phyloP scores from a whole-genome alignment of 1,140 invertebrate species.

The Drosophila funebris region DNA sequence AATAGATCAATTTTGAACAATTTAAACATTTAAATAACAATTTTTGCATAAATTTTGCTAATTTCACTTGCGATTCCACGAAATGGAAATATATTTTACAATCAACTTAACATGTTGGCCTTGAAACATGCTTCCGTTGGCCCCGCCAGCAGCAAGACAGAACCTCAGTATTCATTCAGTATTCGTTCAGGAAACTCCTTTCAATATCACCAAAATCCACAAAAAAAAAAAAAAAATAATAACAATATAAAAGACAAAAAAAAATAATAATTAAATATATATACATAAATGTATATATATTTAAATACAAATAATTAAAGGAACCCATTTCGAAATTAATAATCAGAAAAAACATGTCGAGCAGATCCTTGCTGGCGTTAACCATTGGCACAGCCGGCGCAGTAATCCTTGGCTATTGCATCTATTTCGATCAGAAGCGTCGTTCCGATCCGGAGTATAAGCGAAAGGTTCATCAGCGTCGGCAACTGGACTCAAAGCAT shows the following conservation, averaged over 20 bases:
- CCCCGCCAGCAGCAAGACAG: neutral
- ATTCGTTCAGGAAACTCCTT: neutral
- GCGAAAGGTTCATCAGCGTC: constrained; percentile 91
- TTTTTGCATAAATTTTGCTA: too few species aligned
- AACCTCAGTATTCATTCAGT: neutral
- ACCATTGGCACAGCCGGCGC: constrained; percentile 86
- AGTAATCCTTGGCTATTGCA: constrained; percentile 95
- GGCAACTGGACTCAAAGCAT: neutral
- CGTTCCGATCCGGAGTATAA: constrained; percentile 96
- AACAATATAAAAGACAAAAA: neutral
- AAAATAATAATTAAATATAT: neutral
- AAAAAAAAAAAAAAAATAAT: neutral
- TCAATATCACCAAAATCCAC: neutral
- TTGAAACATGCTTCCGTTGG: neutral
- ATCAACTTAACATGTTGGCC: neutral
- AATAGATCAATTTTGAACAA: too few species aligned
- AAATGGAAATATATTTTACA: too few species aligned
- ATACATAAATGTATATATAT: neutral
- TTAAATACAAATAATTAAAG: neutral
- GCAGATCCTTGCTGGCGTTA: neutral
- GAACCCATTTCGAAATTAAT: neutral
- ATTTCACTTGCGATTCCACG: neutral
- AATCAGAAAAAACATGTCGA: neutral
- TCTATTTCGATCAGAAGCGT: constrained; percentile 97
- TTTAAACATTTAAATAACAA: neutral